Base-by-base conservation (phyloP, 1,140 invertebrate genomes). In the Drosophila punjabiensis region DNA sequence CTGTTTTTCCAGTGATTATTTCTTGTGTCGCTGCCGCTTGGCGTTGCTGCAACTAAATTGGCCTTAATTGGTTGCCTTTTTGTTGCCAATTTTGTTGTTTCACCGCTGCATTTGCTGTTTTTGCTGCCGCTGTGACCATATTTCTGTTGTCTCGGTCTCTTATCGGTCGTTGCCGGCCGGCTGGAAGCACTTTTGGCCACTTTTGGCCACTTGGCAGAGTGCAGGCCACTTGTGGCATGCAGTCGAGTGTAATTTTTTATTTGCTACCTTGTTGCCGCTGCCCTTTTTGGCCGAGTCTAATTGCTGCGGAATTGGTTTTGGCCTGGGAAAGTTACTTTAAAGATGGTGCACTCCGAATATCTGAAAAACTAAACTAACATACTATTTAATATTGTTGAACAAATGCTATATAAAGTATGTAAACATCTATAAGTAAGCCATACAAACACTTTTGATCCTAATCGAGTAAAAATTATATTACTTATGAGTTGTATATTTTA, bases 1-100 rank as follows among this genome's bases (percentile, higher is more conserved):
- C 58, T 73, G 76, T 81, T 81, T 87, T 80, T 73, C 61, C 68
- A 82, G 79, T 86, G 82, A 86, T 86, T 86, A 86, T 82, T 82
- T 85, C 79, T 86, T 86, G 82, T 86, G 82, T 86, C 82, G 82
- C 77, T 74, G 76, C 81, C 69, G 76, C 73, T 60, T 74, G 70
- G 81, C 82, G 79, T 89, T 89, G 85, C 81, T 53, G 85, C 85
- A 89, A 89, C 85, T 81, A 89, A 89, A 89, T 89, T 89, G 85
- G 85, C 85, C 85, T 89, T 89, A 89, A 89, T 89, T 89, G 85
- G 85, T 80, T 85, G 85, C 86, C 79, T 79, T 80, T 80, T 80
- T 80, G 66, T 74, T 66, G 45, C 69, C 68, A 80, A 80, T 79
- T 74, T 80, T 66, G 66, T 78, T 77, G 55, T 77, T 84, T 59